Base-by-base conservation (phyloP, 2,888 invertebrate genomes). In the Lampropteryx suffumata region DNA sequence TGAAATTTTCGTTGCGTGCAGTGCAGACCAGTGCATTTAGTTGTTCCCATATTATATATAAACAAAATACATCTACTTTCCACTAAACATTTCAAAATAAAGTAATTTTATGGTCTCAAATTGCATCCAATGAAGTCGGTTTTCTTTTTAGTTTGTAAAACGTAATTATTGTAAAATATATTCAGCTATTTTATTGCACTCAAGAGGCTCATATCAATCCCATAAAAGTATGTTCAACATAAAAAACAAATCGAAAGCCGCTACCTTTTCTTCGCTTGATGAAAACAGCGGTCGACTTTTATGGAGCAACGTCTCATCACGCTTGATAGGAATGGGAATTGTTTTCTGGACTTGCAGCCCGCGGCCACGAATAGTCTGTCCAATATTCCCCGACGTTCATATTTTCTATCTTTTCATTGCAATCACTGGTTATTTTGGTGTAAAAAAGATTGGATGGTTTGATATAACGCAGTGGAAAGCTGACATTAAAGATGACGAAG, bases 301-400 rank as follows among this genome's bases (percentile, higher is more conserved):
- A 67, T 64, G 59, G 64, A 59, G 56, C 57, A 61, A 61, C 62
- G 64, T 60, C 55, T 62, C 62, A 51, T 62, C 57, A 60, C 45
- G 45, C 34, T 34, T 50, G 49, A 55, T 56, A 50, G 51, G 47
- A 43, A 57, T 50, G 48, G 56, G 57, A 56, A 64, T 63, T 65
- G 64, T 61, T 55, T 59, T 57, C 53, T 61, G 45, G 57, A 50
- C 54, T 49, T 33, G 52, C 44, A 43, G 55, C 55, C 55, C 47
- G 46, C 50, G 51, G 51, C 56, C 34, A 55, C 44, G 48, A 41
- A 50, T 53, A 30, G 48, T 45, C 53, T 43, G 52, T 50, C 49
- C 55, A 55, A 55, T 50, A 55, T 48, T 41, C 44, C 17, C 44
- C 39, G 47, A 27, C 55, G 55, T 43, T 55, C 50, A 46, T 46